Percentiles rank a stretch among this genome's conserved stretches.
These are phyloP conservation scores for Rosalia funebris DNA, from an alignment of 2,888 invertebrate species.

Conservation along the genomic window DNA sequence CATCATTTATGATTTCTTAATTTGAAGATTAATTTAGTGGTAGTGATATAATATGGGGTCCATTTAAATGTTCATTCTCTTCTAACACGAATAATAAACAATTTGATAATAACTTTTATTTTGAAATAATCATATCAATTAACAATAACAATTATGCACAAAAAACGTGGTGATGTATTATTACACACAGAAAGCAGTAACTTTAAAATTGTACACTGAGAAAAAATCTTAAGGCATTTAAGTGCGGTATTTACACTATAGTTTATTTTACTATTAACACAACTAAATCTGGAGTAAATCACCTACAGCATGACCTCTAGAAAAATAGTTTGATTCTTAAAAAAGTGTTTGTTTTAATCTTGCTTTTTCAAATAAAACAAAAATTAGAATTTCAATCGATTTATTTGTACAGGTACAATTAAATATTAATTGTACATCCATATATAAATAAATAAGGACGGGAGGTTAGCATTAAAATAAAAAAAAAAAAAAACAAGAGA, in stretches of 20 bases:
- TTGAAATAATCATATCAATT: constrained; percentile 18
- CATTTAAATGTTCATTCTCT: too few relatives aligned
- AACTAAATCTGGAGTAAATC: background rate
- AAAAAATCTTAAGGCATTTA: constrained; percentile 8
- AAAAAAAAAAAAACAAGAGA: constrained; percentile 39
- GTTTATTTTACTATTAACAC: background rate
- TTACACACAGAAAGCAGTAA: constrained; percentile 19
- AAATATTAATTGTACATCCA: constrained; percentile 44
- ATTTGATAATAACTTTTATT: constrained; percentile 23
- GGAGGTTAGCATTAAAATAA: constrained; percentile 36
- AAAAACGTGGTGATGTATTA: constrained; percentile 18
- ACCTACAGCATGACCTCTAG: constrained; percentile 1
- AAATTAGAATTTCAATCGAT: constrained; percentile 19
- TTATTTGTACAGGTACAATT: constrained; percentile 51
- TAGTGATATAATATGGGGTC: too few relatives aligned
- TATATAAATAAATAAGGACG: constrained; percentile 49
- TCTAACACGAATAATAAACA: constrained; percentile 12
- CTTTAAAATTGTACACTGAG: constrained; percentile 13
- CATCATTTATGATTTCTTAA: too few relatives aligned
- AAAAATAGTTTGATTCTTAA: constrained; percentile 4
- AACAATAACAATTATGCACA: constrained; percentile 28
- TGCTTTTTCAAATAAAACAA: constrained; percentile 33
- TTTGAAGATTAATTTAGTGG: too few relatives aligned
- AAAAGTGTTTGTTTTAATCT: constrained; percentile 25
- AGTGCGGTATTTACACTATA: constrained; percentile 18